Evolutionary conservation across 1,140 invertebrate species (phyloP).

Genomic region (Neoseiulus cucumeris): DNA sequence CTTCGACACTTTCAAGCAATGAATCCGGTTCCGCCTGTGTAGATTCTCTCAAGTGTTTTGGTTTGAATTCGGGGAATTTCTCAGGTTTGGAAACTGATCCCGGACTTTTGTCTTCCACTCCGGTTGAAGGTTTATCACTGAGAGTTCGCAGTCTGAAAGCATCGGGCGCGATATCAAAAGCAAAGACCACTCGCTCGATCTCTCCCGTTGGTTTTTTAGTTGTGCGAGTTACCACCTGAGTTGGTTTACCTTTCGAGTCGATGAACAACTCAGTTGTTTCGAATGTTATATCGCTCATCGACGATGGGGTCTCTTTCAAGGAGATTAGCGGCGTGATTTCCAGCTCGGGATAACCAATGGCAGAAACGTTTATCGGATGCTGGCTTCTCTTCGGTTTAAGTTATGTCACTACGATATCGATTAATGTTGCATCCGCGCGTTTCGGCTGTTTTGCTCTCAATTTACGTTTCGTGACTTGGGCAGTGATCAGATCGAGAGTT

Average conservation of each 20-base stretch:
- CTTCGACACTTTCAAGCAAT: no score
- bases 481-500: no score
- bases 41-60: no score
- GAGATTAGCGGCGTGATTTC: not conserved
- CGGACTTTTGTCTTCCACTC: no score
- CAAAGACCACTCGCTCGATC: not conserved
- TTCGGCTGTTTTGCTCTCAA: no score
- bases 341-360: not conserved
- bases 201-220: not conserved
- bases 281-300: not conserved
- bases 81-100: no score
- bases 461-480: no score
- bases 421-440: no score
- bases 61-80: no score
- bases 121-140: no score
- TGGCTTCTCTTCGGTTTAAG: not conserved
- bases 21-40: no score
- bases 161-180: not conserved
- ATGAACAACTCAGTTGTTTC: not conserved
- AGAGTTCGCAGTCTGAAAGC: not conserved
- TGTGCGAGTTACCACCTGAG: not conserved
- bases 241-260: not conserved
- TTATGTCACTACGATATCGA: no score
- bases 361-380: not conserved
- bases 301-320: not conserved